Percentiles rank a stretch among this genome's conserved stretches.
Conservation (phyloP, 2,888 invertebrate species). For the Sinodicranocentrus sp. region DNA sequence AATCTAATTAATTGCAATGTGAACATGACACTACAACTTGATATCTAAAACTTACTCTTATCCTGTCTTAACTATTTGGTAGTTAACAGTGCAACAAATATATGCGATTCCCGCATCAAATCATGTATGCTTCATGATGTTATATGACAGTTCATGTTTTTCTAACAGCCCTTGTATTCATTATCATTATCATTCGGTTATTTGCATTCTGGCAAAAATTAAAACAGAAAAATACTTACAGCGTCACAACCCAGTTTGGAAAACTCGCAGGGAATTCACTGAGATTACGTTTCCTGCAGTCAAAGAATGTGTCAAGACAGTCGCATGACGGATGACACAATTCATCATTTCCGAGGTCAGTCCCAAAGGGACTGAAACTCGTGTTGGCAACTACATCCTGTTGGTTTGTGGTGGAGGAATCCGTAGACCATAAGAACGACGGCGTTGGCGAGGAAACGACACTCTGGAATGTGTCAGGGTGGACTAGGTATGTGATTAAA, state of each 20-base stretch:
- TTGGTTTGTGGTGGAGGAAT: conserved; percentile 34
- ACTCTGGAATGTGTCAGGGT: conserved; percentile 44
- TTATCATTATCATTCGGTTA: too few relatives aligned
- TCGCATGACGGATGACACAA: conserved; percentile 80
- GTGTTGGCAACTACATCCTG: conserved; percentile 44
- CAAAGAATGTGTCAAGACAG: conserved; percentile 86
- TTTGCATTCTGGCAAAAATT: too few relatives aligned
- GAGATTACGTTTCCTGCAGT: conserved; percentile 87
- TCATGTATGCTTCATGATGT: too few relatives aligned
- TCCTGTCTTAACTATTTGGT: too few relatives aligned
- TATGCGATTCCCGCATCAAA: too few relatives aligned
- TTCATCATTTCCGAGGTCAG: conserved; percentile 45
- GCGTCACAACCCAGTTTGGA: conserved; percentile 87
- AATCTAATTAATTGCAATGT: too few relatives aligned
- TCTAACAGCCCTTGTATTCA: too few relatives aligned
- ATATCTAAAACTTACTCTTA: too few relatives aligned
- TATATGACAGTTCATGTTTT: too few relatives aligned
- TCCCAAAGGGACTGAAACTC: conserved; percentile 47
- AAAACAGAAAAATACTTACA: conserved; percentile 83
- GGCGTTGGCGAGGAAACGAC: conserved; percentile 65
- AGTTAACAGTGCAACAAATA: too few relatives aligned
- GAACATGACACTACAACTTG: too few relatives aligned
- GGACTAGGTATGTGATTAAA: conserved; percentile 64
- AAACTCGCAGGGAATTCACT: conserved; percentile 85
- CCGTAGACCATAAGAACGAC: conserved; percentile 50